Conservation (phyloP, 2,888 invertebrate genomes). For the Rosalia funebris region DNA sequence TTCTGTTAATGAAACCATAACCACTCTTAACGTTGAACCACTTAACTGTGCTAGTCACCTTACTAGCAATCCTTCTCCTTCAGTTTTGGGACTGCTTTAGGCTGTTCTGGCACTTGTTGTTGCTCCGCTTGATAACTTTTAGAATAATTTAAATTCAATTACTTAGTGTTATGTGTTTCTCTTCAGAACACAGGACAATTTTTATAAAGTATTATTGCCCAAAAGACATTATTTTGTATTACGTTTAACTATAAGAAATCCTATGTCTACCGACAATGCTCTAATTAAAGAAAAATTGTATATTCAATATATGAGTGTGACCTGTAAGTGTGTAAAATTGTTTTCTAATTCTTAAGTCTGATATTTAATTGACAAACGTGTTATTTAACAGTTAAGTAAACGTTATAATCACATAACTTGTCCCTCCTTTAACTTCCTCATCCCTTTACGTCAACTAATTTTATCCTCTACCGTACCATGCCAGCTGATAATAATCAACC, state of each 20-base stretch:
- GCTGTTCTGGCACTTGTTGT: too few species aligned
- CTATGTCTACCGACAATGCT: slow-evolving; percentile 48
- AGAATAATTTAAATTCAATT: slow-evolving; percentile 53
- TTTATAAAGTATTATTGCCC: slow-evolving; percentile 57
- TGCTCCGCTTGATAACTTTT: slow-evolving; percentile 53
- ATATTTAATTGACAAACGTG: slow-evolving; percentile 48
- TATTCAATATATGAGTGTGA: slow-evolving; percentile 65
- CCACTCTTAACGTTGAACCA: too few species aligned
- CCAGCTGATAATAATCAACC: too few species aligned
- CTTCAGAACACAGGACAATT: slow-evolving; percentile 33
- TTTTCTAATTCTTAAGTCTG: slow-evolving; percentile 60
- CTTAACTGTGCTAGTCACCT: too few species aligned
- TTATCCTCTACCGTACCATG: slow-evolving; percentile 50
- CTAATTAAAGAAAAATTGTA: slow-evolving; percentile 55
- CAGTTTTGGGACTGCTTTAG: too few species aligned
- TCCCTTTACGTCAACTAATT: slow-evolving; percentile 37
- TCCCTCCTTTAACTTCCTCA: slow-evolving; percentile 60
- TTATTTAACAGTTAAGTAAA: slow-evolving; percentile 51
- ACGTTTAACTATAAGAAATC: slow-evolving; percentile 50
- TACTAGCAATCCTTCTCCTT: too few species aligned
- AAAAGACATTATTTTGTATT: slow-evolving; percentile 61
- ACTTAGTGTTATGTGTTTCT: slow-evolving; percentile 41
- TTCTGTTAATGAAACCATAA: too few species aligned
- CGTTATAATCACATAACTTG: slow-evolving; percentile 54
- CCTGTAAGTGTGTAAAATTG: slow-evolving; percentile 58